phyloP scores from a whole-genome alignment of 2,888 invertebrate genomes.

The Fragum fragum region DNA sequence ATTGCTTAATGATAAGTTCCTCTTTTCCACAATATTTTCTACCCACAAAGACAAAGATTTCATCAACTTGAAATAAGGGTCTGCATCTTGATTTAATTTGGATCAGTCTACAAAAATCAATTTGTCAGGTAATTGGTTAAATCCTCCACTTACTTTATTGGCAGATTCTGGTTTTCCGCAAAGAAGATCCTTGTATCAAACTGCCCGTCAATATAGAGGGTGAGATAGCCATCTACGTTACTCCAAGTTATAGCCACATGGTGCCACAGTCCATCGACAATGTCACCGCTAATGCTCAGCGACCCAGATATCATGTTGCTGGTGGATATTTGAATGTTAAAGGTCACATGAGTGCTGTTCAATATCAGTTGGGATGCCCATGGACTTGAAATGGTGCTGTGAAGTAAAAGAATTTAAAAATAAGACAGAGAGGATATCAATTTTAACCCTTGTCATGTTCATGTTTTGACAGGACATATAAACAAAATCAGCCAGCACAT shows the following conservation, averaged over 20 bases:
- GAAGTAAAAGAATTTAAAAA: neutral
- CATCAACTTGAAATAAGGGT: too few relatives aligned
- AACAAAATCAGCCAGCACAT: too few relatives aligned
- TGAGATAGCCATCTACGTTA: conserved; percentile 50
- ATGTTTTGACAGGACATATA: too few relatives aligned
- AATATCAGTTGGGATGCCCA: conserved; percentile 44
- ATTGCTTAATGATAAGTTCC: too few relatives aligned
- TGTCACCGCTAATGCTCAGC: conserved; percentile 20
- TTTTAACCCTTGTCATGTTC: too few relatives aligned
- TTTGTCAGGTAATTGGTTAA: too few relatives aligned
- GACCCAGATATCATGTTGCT: neutral
- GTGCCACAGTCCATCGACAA: conserved; percentile 77
- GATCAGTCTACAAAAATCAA: too few relatives aligned
- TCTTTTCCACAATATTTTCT: too few relatives aligned
- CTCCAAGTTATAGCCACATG: conserved; percentile 74
- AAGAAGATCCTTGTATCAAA: conserved; percentile 39
- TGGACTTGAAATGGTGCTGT: neutral
- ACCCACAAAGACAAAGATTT: too few relatives aligned
- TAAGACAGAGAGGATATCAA: too few relatives aligned
- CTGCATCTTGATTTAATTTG: too few relatives aligned
- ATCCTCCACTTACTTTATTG: conserved; percentile 64
- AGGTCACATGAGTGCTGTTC: conserved; percentile 30
- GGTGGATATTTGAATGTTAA: conserved; percentile 21
- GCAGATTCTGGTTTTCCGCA: conserved; percentile 35
- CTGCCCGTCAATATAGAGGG: conserved; percentile 68